Conservation (phyloP, 2,113 vertebrate genomes). For the Scomber colias region DNA sequence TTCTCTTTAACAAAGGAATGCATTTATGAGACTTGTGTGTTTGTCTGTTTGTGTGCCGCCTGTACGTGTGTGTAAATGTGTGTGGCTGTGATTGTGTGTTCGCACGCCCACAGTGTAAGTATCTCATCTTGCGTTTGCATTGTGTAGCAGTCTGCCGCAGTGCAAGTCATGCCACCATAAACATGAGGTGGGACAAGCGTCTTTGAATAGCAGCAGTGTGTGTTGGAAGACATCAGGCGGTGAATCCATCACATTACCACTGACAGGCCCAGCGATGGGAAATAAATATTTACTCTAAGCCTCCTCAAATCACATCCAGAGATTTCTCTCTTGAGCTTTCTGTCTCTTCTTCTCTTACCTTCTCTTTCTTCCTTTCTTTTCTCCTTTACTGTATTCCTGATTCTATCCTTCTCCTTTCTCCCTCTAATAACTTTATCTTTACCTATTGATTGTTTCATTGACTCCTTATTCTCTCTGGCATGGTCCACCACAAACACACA, state of each 20-base stretch:
- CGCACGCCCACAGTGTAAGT: slow-evolving; percentile 51
- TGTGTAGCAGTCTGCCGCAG: slow-evolving; percentile 63
- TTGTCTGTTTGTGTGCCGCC: slow-evolving; percentile 43
- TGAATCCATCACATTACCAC: slow-evolving; percentile 78
- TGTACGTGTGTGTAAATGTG: slow-evolving; percentile 31
- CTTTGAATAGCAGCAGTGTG: slow-evolving; percentile 76
- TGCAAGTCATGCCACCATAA: slow-evolving; percentile 74
- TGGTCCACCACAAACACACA: slow-evolving; percentile 12
- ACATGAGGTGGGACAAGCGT: slow-evolving; percentile 58
- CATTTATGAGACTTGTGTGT: slow-evolving; percentile 66
- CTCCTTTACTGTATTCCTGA: background rate
- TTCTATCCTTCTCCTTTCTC: background rate
- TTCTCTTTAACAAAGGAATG: slow-evolving; percentile 71
- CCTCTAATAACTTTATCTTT: slow-evolving; percentile 13
- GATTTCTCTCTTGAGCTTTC: slow-evolving; percentile 48
- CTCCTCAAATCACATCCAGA: slow-evolving; percentile 83
- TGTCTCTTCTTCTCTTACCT: slow-evolving; percentile 51
- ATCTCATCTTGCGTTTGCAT: slow-evolving; percentile 70
- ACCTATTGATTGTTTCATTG: slow-evolving; percentile 9
- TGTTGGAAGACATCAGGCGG: slow-evolving; percentile 74
- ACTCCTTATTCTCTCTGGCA: slow-evolving; percentile 34
- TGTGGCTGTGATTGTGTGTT: slow-evolving; percentile 39
- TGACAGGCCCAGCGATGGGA: slow-evolving; percentile 80
- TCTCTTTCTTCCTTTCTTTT: slow-evolving; percentile 17
- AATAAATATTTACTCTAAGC: slow-evolving; percentile 83